phyloP scores from a whole-genome alignment of 2,113 vertebrate genomes.

The Lepidothrix coronata region DNA sequence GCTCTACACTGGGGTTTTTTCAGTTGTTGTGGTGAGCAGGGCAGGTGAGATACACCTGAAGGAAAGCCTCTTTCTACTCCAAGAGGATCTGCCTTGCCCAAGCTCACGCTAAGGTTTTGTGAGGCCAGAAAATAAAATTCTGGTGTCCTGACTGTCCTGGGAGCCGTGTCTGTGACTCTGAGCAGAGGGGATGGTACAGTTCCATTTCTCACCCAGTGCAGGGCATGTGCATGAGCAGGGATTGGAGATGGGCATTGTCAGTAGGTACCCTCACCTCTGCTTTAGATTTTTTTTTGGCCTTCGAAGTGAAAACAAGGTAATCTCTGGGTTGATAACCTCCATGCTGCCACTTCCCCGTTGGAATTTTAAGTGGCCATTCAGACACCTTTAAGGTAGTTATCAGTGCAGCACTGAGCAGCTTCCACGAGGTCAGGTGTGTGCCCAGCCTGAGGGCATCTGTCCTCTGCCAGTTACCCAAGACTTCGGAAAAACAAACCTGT shows the following conservation, averaged over 20 bases:
- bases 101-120: not conserved
- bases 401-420: not conserved
- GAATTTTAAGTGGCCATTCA: slow-evolving; percentile 29
- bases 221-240: not conserved
- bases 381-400: not conserved
- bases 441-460: not conserved
- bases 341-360: not conserved
- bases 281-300: not conserved
- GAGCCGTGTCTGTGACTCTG: not conserved
- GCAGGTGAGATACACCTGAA: not conserved
- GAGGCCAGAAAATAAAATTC: not conserved
- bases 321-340: not conserved
- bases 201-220: not conserved
- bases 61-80: not conserved
- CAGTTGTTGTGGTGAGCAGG: not conserved
- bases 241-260: not conserved
- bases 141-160: not conserved
- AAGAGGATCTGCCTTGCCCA: not conserved
- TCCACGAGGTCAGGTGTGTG: not conserved
- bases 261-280: not conserved
- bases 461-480: not conserved
- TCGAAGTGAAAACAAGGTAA: not conserved
- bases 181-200: not conserved
- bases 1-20: not conserved
- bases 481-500: not conserved